These are phyloP conservation scores for Numenius arquata DNA, from an alignment of 2,113 vertebrate genomes.

Conservation along the genomic window DNA sequence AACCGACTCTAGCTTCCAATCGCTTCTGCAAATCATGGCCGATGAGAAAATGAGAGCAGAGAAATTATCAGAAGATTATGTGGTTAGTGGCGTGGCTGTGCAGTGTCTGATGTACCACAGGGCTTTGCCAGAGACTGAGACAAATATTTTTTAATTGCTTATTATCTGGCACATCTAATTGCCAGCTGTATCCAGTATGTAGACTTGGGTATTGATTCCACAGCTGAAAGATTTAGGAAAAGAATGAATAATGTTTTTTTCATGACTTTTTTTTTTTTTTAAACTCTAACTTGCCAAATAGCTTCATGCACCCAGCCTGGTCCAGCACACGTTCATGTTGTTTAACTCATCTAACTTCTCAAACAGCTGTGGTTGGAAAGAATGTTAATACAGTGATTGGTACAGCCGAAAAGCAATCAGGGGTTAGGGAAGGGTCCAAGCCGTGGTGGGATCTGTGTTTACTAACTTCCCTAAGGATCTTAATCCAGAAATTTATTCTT, in stretches of 20 bases:
- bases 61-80: background rate
- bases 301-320: background rate
- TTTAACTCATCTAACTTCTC: background rate
- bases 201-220: background rate
- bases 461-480: background rate
- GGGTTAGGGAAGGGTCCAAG: background rate
- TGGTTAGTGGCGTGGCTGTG: background rate
- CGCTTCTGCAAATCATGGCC: background rate
- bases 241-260: background rate
- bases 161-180: background rate
- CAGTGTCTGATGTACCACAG: background rate
- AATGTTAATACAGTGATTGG: background rate
- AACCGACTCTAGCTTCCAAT: background rate
- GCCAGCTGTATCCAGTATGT: background rate
- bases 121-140: background rate
- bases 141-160: background rate
- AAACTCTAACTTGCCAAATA: background rate
- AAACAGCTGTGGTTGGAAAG: slow-evolving; percentile 19
- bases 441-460: background rate
- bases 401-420: background rate
- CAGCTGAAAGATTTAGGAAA: slow-evolving; percentile 2
- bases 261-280: background rate
- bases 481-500: background rate
- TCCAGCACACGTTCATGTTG: background rate
- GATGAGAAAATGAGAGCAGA: background rate